These are phyloP conservation scores for Eledone cirrhosa DNA, from an alignment of 2,888 invertebrate genomes.

Conservation along the genomic window DNA sequence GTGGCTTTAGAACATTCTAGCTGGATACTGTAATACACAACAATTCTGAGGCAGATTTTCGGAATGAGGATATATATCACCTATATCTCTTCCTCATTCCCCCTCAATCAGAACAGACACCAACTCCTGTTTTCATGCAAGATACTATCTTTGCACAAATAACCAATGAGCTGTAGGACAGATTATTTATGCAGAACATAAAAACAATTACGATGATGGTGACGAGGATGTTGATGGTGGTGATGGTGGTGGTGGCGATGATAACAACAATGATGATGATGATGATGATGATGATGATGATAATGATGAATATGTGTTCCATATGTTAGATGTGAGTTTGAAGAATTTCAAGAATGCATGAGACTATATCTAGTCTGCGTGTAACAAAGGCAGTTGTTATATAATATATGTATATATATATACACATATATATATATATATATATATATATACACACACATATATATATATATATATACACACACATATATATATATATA, in stretches of 20 bases:
- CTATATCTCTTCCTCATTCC: too few species aligned
- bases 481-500: not conserved
- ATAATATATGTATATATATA: not conserved
- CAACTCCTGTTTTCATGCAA: too few species aligned
- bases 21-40: too few species aligned
- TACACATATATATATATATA: conserved; percentile 2
- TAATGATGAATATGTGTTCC: too few species aligned
- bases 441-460: not conserved
- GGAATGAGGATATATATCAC: too few species aligned
- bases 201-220: not conserved
- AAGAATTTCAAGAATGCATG: too few species aligned
- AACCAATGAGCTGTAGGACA: not conserved
- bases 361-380: too few species aligned
- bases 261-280: not conserved
- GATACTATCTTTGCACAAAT: not conserved
- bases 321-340: too few species aligned
- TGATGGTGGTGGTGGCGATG: not conserved
- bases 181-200: not conserved
- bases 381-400: too few species aligned
- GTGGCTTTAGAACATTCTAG: too few species aligned
- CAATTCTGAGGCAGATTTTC: too few species aligned
- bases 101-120: too few species aligned
- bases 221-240: not conserved
- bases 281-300: not conserved
- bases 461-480: not conserved